Base-by-base conservation (phyloP, 2,888 invertebrate genomes). In the Xylota segnis region DNA sequence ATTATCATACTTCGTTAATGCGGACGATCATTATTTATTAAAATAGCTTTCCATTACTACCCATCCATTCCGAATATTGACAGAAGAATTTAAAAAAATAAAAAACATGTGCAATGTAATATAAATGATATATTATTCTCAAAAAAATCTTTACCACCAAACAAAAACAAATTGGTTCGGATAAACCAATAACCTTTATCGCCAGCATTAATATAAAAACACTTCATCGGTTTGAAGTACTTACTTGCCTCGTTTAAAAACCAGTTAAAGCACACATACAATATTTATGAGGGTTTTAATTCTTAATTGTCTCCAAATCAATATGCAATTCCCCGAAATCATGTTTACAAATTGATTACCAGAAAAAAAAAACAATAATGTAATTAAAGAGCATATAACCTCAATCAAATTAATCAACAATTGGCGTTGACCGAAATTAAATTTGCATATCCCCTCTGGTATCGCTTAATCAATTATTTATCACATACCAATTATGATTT, bases 391-490 rank as follows among this genome's bases (percentile, higher is more conserved):
- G 2, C 6, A 4, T 1, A 12, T 5, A 52, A 52, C 50, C 23
- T 27, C 18, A 4, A 27, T 52, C 9, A 52, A 18, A n/a, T 27
- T 27, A 52, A 12, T 52, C 50, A 18, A 9, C 50, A 27, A 14
- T 52, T n/a, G 50, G 29, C 27, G 14, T 47, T n/a, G 5, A n/a
- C 29, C n/a, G 27, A 27, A 54, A 29, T 29, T 54, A 6, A 54
- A 54, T 27, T 52, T 27, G 2, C 27, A 52, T 29, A 14, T 54
- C 6, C 29, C 6, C 29, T 54, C 29, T 54, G 29, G 29, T n/a
- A 29, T 29, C 23, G 50, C 10, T 50, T 50, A 50, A 50, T 50
- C 23, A 50, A 50, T 50, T 50, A 50, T 23, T 50, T 50, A 14
- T 32, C 14, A 32, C 54, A 32, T 32, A 29, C 32, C 54, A 29